Evolutionary conservation across 2,113 vertebrate genomes (phyloP), one percentile per base, ranked within the genome.

Genomic region (Sisor rabdophorus): DNA sequence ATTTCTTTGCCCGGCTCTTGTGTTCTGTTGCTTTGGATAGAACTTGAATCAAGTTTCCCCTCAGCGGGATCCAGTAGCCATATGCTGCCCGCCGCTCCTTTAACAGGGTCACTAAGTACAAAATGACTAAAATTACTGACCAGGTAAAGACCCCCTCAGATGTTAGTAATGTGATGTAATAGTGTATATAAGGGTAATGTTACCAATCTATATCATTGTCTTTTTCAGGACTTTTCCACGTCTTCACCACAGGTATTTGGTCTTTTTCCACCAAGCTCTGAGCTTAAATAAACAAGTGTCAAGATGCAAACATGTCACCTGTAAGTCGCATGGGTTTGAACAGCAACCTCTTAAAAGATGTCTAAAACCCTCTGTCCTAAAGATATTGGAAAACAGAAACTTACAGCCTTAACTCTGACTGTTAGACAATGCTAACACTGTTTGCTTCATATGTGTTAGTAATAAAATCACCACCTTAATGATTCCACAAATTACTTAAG

Each of bases 181-280:
- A 44, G 28, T 20, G 15, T 36, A 54, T 19, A 30, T 30, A 22
- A 36, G 26, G 40, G 5, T 44, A 19, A 64, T 47, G n/a, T 79
- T 76, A 79, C 81, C 77, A 30, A 1, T 79, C 60, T 68, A 50
- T 50, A 36, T 30, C 26, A n/a, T 67, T 20, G 17, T 26, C 52
- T 68, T 16, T 13, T 26, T 32, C 11, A 20, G 53, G 32, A 64
- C 26, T 22, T 65, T 77, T 70, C 67, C 36, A 16, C 12, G 60
- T 48, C 32, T 63, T 32, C 47, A 47, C 54, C 44, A n/a, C 52
- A 12, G 71, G 54, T 30, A 36, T n/a, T 32, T 56, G 28, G 11
- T 80, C 75, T 12, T 74, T 47, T 11, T 20, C 58, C 48, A 53
- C 65, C 17, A 63, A 61, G 17, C 73, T 56, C 76, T 82, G 55